Percentiles rank a stretch among this genome's conserved stretches.
phyloP scores from a whole-genome alignment of 2,888 invertebrate genomes.

The Eristalinus aeneus region DNA sequence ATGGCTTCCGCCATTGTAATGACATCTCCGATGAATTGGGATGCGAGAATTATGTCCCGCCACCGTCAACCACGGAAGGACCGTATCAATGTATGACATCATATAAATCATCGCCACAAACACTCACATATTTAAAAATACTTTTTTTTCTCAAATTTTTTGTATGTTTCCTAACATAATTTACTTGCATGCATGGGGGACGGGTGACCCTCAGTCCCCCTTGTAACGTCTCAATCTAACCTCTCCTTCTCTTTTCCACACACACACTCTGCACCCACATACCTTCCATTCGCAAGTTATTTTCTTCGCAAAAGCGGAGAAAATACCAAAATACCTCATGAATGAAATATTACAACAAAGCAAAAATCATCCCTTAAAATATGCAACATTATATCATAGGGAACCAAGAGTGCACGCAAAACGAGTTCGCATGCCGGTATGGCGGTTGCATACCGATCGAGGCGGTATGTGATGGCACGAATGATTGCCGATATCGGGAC shows the following conservation, averaged over 20 bases:
- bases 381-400: conserved; percentile 61
- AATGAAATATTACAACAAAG: neutral
- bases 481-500: conserved; percentile 88
- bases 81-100: conserved; percentile 59
- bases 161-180: conserved; percentile 35
- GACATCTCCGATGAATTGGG: conserved; percentile 83
- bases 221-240: conserved; percentile 2
- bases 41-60: conserved; percentile 77
- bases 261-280: neutral
- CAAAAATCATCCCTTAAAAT: conserved; percentile 33
- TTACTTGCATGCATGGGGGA: conserved; percentile 3
- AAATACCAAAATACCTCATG: conserved; percentile 5
- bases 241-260: neutral
- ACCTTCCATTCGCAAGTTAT: conserved; percentile 6
- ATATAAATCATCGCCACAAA: conserved; percentile 18
- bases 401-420: conserved; percentile 58
- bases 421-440: conserved; percentile 84
- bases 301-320: neutral
- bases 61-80: conserved; percentile 30
- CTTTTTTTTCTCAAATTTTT: conserved; percentile 11
- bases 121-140: conserved; percentile 15
- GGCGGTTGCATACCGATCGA: conserved; percentile 87
- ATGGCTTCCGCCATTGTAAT: conserved; percentile 83
- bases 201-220: neutral
- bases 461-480: conserved; percentile 90